phyloP scores from a whole-genome alignment of 2,113 vertebrate species.

The Cyprinus carpio region DNA sequence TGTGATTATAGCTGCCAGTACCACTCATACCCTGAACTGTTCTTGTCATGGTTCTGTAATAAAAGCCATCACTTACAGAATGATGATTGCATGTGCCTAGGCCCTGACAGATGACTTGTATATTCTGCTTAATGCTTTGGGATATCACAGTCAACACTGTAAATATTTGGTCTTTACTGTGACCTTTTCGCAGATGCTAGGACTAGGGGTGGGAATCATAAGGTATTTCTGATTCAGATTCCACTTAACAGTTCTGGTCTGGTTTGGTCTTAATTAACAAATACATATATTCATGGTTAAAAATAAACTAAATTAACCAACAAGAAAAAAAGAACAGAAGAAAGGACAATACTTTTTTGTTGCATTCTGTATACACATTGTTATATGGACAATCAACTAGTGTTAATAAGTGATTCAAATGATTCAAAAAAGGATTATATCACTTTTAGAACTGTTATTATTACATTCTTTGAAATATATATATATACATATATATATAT shows the following conservation, averaged over 20 bases:
- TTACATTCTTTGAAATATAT: not conserved
- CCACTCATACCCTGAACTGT: not conserved
- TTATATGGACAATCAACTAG: not conserved
- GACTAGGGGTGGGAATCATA: not conserved
- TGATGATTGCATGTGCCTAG: not conserved
- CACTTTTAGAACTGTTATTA: not conserved
- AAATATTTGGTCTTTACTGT: conserved; percentile 24
- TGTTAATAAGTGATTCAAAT: not conserved
- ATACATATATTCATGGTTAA: not conserved
- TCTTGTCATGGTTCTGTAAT: not conserved
- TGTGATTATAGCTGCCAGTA: conserved; percentile 1
- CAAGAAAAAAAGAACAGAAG: no score
- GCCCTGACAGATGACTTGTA: conserved; percentile 2
- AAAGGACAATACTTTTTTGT: no score
- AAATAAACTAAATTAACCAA: not conserved
- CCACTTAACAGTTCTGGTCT: not conserved
- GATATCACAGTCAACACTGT: conserved; percentile 20
- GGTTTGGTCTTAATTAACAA: not conserved
- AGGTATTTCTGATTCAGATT: conserved; percentile 2
- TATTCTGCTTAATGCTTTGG: conserved; percentile 8
- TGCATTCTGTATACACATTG: no score
- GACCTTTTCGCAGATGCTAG: conserved; percentile 21
- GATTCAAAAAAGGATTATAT: no score
- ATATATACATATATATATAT: no score
- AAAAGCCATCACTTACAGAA: not conserved